A percentile compares a stretch with the other conserved stretches of the same genome.
phyloP scores from a whole-genome alignment of 2,113 vertebrate species.

The Enhydra lutris region DNA sequence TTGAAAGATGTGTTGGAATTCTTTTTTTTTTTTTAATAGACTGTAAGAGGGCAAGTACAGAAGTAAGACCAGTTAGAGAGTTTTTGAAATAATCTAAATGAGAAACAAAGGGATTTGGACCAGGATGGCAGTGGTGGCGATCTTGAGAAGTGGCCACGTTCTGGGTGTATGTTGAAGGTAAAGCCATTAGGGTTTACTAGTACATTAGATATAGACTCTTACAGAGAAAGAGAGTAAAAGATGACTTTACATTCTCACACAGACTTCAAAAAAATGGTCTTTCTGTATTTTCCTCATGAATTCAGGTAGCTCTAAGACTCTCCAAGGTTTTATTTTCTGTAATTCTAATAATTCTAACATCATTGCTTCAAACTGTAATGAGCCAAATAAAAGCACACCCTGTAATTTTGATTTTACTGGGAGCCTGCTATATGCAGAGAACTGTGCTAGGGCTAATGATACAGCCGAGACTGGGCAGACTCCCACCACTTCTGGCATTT shows the following conservation, averaged over 20 bases:
- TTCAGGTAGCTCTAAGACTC: not conserved
- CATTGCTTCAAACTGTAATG: not conserved
- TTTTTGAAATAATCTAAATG: not conserved
- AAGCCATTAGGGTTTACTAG: not conserved
- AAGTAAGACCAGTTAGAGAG: not conserved
- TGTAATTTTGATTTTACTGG: not conserved
- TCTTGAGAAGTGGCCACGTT: not conserved
- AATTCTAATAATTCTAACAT: constrained; percentile 7
- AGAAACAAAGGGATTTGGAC: not conserved
- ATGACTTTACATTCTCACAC: not conserved
- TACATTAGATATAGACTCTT: not conserved
- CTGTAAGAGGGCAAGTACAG: not conserved
- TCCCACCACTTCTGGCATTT: not conserved
- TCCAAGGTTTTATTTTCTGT: not conserved
- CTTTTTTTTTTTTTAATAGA: not conserved
- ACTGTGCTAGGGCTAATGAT: not conserved
- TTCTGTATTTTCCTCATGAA: not conserved
- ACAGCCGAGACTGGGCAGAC: not conserved
- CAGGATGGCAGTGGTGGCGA: not conserved
- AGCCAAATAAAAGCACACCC: not conserved
- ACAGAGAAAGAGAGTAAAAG: not conserved
- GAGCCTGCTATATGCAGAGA: not conserved
- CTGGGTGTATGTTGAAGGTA: not conserved
- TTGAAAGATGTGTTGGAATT: not conserved
- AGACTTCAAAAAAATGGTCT: not conserved